These are phyloP conservation scores for Andricus grossulariae DNA, from an alignment of 1,140 invertebrate species.

Conservation along the genomic window DNA sequence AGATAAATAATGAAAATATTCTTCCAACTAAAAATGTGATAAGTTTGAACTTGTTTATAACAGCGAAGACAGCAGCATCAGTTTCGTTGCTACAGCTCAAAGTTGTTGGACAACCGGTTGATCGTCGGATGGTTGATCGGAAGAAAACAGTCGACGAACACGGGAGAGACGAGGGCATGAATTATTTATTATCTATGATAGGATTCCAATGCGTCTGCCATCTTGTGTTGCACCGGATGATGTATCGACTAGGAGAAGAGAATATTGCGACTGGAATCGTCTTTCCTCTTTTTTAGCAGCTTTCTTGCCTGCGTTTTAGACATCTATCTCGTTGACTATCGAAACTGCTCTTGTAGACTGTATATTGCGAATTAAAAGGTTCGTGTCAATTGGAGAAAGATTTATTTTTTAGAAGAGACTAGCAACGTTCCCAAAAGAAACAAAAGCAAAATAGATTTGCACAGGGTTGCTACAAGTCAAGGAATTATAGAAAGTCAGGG, in stretches of 20 bases:
- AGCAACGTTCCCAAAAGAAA: no score
- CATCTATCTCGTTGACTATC: neutral
- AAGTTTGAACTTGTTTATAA: no score
- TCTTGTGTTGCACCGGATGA: slow-evolving; percentile 59
- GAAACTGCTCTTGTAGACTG: no score
- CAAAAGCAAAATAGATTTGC: no score
- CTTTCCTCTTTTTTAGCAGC: slow-evolving; percentile 28
- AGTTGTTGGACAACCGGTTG: slow-evolving; percentile 45
- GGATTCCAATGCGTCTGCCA: slow-evolving; percentile 65
- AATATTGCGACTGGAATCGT: neutral
- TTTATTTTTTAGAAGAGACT: no score
- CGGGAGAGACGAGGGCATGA: slow-evolving; percentile 59
- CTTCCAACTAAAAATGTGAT: no score
- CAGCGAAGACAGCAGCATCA: neutral
- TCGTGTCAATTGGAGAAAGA: no score
- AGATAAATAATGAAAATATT: no score
- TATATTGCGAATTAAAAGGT: no score
- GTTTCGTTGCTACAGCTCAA: slow-evolving; percentile 12
- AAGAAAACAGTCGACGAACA: slow-evolving; percentile 39
- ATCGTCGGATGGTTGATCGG: slow-evolving; percentile 42
- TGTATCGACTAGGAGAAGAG: slow-evolving; percentile 57
- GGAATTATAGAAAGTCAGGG: no score
- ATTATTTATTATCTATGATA: slow-evolving; percentile 72
- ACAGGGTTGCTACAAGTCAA: no score
- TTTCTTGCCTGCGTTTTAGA: slow-evolving; percentile 19